These are phyloP conservation scores for Nesidiocoris tenuis DNA, from an alignment of 2,888 invertebrate genomes.

Conservation along the genomic window DNA sequence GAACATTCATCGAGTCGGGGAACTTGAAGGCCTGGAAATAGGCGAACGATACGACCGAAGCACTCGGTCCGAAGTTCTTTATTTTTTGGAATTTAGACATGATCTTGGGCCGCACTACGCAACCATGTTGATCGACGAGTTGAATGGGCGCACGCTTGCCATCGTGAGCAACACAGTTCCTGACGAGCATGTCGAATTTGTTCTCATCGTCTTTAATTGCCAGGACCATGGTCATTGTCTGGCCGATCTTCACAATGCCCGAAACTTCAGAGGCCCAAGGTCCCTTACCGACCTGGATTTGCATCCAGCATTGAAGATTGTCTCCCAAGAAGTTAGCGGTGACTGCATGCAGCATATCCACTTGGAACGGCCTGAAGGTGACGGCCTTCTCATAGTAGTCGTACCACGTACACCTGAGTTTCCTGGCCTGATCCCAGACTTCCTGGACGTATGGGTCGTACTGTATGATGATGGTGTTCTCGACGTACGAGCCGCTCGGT, in stretches of 20 bases:
- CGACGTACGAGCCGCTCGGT: constrained; percentile 88
- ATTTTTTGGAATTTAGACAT: constrained; percentile 94
- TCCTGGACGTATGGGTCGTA: constrained; percentile 90
- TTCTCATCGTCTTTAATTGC: constrained; percentile 94
- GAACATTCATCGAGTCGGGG: constrained; percentile 94
- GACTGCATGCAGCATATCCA: constrained; percentile 93
- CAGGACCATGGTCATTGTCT: constrained; percentile 95
- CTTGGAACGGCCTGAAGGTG: constrained; percentile 90
- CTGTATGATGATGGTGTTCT: constrained; percentile 90
- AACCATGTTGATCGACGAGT: constrained; percentile 87
- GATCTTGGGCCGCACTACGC: constrained; percentile 85
- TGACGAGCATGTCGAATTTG: constrained; percentile 91
- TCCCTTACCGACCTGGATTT: constrained; percentile 91
- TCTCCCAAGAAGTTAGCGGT: constrained; percentile 92
- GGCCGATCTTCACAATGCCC: constrained; percentile 90
- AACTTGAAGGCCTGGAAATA: constrained; percentile 95
- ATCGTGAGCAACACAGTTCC: constrained; percentile 92
- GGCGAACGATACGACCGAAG: constrained; percentile 86
- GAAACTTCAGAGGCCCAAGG: constrained; percentile 96
- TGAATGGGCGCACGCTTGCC: constrained; percentile 91
- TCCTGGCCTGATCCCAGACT: constrained; percentile 93
- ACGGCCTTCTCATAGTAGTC: constrained; percentile 94
- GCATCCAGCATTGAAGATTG: constrained; percentile 97
- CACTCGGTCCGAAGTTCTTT: constrained; percentile 91
- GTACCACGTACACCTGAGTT: constrained; percentile 90